Base-by-base conservation (phyloP, 2,888 invertebrate species). In the Podabrus alpinus region DNA sequence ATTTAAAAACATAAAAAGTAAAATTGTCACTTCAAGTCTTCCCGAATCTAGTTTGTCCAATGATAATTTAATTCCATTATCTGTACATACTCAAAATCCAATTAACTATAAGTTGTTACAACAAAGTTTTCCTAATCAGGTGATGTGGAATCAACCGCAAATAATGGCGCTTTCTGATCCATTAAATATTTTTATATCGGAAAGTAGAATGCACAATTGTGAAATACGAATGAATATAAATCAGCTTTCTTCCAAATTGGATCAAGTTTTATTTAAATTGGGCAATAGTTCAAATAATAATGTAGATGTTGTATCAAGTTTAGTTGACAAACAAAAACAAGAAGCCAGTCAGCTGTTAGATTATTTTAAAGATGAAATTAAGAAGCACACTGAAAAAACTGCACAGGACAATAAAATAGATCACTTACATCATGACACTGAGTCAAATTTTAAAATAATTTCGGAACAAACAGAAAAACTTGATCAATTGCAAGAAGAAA, bases 141-240 rank as follows among this genome's bases (percentile, higher is more conserved):
- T 69, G 13, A 72, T 72, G 67, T 64, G 25, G 59, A 60, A 59
- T 45, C 68, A 69, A 25, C 73, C 73, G 11, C 72, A 71, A 45
- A 71, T 80, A 21, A 66, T 74, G 29, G 79, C 80, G 64, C 68
- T 80, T 1, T 82, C 86, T 79, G 88, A 90, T 64, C 88, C 88
- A 77, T 83, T 91, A 61, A 90, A 90, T 78, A 86, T 91, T 79
- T 87, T 92, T 75, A 83, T 92, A 68, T 87, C 90, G 2, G 92
- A 92, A 85, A 90, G 90, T 71, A 86, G 92, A 77, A 90, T 90
- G 15, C 91, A 92, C 75, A 92, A 92, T 82, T 88, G 91, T 9
- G 93, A 93, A 84, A 85, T 93, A n/a, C 88, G 92, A 77, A 89
- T 92, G 86, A 90, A 90, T 78, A 86, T 93, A 76, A 87, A 89